phyloP scores from a whole-genome alignment of 92 coral and sea anemone species.

The Zoanthus gigantus region DNA sequence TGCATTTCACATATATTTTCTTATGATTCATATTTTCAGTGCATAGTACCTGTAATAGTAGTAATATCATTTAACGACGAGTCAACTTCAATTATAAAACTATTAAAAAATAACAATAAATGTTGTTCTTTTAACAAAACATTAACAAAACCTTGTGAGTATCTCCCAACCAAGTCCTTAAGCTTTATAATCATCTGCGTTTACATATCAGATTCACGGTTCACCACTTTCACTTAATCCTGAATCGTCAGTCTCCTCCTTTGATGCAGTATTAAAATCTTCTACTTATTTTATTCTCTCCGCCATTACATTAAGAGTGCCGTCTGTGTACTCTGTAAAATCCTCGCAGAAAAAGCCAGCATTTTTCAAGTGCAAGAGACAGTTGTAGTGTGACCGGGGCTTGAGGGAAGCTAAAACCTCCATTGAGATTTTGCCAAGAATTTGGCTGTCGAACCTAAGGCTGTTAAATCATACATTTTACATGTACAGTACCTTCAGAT shows the following conservation, averaged over 20 bases:
- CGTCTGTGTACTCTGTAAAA: slow-evolving; percentile 29
- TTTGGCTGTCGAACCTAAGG: too few species aligned
- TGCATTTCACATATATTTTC: slow-evolving; percentile 36
- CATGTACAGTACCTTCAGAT: too few species aligned
- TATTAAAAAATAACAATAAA: not conserved
- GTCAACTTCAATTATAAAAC: too few species aligned
- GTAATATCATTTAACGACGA: slow-evolving; percentile 23
- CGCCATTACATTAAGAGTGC: not conserved
- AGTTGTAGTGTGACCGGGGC: not conserved
- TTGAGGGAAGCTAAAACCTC: not conserved
- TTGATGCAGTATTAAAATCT: slow-evolving; percentile 26
- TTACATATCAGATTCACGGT: slow-evolving; percentile 17
- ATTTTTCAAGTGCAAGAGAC: too few species aligned
- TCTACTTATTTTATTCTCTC: slow-evolving; percentile 14
- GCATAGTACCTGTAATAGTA: slow-evolving; percentile 33
- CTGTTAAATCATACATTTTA: too few species aligned
- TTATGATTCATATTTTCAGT: slow-evolving; percentile 12
- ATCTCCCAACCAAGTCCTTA: slow-evolving; percentile 8
- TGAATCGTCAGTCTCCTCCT: slow-evolving; percentile 19
- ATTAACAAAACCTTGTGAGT: too few species aligned
- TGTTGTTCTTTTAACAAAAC: slow-evolving; percentile 21
- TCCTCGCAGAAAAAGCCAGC: slow-evolving; percentile 14
- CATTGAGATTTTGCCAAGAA: too few species aligned
- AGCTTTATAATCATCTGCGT: slow-evolving; percentile 14
- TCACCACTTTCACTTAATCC: slow-evolving; percentile 32